Evolutionary conservation across 2,888 invertebrate species (phyloP).

Genomic region (Macrostomum cliftonense): DNA sequence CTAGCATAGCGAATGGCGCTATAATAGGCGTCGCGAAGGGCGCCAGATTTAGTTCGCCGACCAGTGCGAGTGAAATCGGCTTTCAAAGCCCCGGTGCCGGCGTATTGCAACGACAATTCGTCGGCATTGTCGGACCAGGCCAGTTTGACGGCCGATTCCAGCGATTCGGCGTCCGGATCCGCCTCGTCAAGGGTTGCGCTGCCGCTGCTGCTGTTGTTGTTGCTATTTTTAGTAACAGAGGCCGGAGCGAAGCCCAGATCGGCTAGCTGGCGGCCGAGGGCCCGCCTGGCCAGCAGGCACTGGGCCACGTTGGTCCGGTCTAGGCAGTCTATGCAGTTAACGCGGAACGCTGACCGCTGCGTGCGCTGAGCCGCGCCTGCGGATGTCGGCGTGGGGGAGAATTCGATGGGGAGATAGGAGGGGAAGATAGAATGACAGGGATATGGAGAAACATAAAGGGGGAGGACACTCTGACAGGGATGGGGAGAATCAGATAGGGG

Average conservation of each 20-base stretch:
- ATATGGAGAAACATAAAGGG: too few relatives aligned
- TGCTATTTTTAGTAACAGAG: too few relatives aligned
- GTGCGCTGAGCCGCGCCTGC: slow-evolving; percentile 45
- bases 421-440: too few relatives aligned
- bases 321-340: slow-evolving; percentile 92
- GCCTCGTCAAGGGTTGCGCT: too few relatives aligned
- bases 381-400: not conserved
- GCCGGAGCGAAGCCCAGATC: too few relatives aligned
- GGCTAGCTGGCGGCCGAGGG: slow-evolving; percentile 40
- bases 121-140: slow-evolving; percentile 98
- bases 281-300: slow-evolving; percentile 66
- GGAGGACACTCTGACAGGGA: too few relatives aligned
- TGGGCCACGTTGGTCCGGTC: slow-evolving; percentile 97
- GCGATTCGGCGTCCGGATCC: too few relatives aligned
- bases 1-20: slow-evolving; percentile 77
- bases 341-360: slow-evolving; percentile 66
- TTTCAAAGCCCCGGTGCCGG: slow-evolving; percentile 91
- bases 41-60: slow-evolving; percentile 56
- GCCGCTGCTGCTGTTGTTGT: too few relatives aligned
- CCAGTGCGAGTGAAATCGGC: slow-evolving; percentile 64
- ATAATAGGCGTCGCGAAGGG: slow-evolving; percentile 70
- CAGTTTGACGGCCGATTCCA: not conserved
- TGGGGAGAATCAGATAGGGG: too few relatives aligned
- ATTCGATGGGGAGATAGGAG: too few relatives aligned
- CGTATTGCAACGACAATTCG: slow-evolving; percentile 75